Conservation (phyloP, 2,888 invertebrate species). For the Mesodorylaimus sp. region DNA sequence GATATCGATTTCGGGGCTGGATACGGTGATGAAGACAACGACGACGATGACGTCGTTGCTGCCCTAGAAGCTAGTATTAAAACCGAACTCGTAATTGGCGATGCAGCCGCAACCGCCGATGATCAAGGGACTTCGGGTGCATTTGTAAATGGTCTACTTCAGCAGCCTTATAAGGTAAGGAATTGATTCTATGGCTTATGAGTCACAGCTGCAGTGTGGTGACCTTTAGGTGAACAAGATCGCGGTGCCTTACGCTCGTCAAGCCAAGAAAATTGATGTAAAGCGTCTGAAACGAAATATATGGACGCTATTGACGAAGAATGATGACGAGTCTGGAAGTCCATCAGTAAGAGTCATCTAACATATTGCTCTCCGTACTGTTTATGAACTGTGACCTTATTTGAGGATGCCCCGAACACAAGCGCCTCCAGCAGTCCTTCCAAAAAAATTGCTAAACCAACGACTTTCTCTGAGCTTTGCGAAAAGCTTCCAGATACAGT, state of each 20-base stretch:
- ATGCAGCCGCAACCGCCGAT: neutral
- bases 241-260: slow-evolving; percentile 56
- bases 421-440: too few species aligned
- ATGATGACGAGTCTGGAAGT: slow-evolving; percentile 23
- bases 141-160: too few species aligned
- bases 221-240: slow-evolving; percentile 45
- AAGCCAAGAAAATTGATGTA: slow-evolving; percentile 70
- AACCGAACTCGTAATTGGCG: neutral
- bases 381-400: too few species aligned
- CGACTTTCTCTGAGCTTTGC: slow-evolving; percentile 16
- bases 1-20: too few species aligned
- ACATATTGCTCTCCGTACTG: too few species aligned
- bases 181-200: too few species aligned
- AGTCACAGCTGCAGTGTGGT: too few species aligned
- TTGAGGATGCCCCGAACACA: too few species aligned
- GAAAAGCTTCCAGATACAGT: slow-evolving; percentile 23
- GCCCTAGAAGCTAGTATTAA: neutral
- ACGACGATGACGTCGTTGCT: slow-evolving; percentile 4
- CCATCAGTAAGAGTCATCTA: neutral
- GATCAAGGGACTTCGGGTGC: neutral
- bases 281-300: slow-evolving; percentile 57
- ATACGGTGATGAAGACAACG: neutral
- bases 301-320: slow-evolving; percentile 44
- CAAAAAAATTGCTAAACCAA: neutral
- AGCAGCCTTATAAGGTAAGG: too few species aligned